These are phyloP conservation scores for Pygoscelis antarcticus DNA, from an alignment of 2,113 vertebrate species.

Conservation along the genomic window DNA sequence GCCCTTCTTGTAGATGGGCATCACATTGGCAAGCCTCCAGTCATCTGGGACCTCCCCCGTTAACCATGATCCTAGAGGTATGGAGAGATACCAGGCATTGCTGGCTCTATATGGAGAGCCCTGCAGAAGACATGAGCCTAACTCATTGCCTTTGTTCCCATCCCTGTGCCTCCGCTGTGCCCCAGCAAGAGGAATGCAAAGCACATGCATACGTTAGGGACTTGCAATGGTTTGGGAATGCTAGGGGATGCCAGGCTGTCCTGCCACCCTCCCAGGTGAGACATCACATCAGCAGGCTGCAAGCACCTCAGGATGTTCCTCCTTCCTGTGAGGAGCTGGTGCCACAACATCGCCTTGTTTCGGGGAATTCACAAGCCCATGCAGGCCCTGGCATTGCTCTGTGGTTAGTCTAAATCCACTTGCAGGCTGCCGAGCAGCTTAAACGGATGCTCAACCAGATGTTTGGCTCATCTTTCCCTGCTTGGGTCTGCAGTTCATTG, in stretches of 20 bases:
- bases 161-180: background rate
- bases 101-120: background rate
- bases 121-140: background rate
- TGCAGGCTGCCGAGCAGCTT: background rate
- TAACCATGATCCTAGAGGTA: background rate
- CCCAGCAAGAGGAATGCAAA: background rate
- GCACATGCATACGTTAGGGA: background rate
- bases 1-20: too few species aligned
- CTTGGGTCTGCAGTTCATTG: background rate
- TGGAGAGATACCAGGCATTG: background rate
- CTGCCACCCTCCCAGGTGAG: background rate
- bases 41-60: too few species aligned
- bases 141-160: background rate
- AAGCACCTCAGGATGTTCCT: background rate
- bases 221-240: background rate
- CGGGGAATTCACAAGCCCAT: background rate
- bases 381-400: background rate
- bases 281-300: background rate
- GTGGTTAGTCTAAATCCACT: background rate
- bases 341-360: background rate
- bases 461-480: background rate
- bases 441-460: background rate
- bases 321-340: background rate
- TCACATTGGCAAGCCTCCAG: too few species aligned
- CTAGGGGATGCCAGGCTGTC: background rate